Evolutionary conservation across 2,888 invertebrate species (phyloP).

Genomic region (Meteorus cinctellus): DNA sequence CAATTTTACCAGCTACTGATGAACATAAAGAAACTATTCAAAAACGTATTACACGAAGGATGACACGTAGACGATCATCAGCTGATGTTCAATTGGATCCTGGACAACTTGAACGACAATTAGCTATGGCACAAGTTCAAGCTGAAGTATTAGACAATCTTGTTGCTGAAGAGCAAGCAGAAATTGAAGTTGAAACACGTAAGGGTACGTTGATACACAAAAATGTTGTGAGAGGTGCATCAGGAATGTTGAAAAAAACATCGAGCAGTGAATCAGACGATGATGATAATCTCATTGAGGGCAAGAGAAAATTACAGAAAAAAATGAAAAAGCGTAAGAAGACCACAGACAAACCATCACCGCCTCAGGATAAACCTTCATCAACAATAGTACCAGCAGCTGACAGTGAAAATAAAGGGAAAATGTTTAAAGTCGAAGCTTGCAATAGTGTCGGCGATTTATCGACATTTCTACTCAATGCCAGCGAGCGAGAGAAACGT

Average conservation of each 20-base stretch:
- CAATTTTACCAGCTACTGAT: constrained; percentile 18
- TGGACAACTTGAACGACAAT: constrained; percentile 64
- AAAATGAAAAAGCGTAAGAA: constrained; percentile 61
- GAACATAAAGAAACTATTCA: constrained; percentile 61
- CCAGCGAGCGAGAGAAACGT: constrained; percentile 36
- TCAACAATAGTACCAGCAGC: background rate
- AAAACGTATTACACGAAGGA: constrained; percentile 63
- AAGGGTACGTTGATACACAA: constrained; percentile 59
- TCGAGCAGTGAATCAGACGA: constrained; percentile 44
- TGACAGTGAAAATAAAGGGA: constrained; percentile 2
- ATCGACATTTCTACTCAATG: constrained; percentile 62
- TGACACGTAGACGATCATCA: constrained; percentile 68
- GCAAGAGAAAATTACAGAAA: constrained; percentile 50
- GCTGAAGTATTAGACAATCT: constrained; percentile 68
- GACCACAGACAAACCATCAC: constrained; percentile 53
- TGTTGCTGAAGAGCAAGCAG: constrained; percentile 70
- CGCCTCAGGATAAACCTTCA: constrained; percentile 33
- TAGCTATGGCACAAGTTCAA: constrained; percentile 66
- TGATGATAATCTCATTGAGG: constrained; percentile 30
- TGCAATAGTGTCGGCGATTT: constrained; percentile 68
- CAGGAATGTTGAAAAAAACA: constrained; percentile 33
- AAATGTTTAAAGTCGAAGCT: constrained; percentile 64
- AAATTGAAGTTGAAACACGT: constrained; percentile 65
- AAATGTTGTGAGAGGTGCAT: constrained; percentile 45
- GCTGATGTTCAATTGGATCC: constrained; percentile 65